Evolutionary conservation across 2,888 invertebrate species (phyloP), one percentile per base, ranked within the genome.

Genomic region (Patella depressa): DNA sequence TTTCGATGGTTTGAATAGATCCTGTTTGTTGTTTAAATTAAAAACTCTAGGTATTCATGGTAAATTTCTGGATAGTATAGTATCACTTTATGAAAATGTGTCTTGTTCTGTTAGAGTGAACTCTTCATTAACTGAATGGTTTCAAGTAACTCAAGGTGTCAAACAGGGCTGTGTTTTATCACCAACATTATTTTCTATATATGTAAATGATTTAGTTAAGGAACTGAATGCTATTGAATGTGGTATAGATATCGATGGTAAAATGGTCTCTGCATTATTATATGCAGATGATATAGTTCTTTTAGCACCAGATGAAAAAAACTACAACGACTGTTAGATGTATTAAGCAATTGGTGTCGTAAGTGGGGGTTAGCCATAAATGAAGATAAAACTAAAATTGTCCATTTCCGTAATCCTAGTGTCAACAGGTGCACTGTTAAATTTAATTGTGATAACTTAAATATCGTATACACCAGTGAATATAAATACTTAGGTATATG

Each of bases 161-260:
- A 79, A 75, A 70, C 79, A 79, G 70, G 76, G 79, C 2, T 75
- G 75, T 59, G 71, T 71, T 2, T 53, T 79, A 17, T 79, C 76
- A 53, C 79, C 79, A 12, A 76, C 76, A 19, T 57, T 79, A 59
- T 79, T 76, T 70, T 59, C 75, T 11, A 57, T 79, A n/a, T 79
- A 76, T 59, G 55, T 76, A 3, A 74, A 79, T 29, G 79, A 79
- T 73, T 57, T 79, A 15, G 76, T 73, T n/a, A 55, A 73, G 17
- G 79, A 79, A 24, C 73, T 79, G 15, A 65, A 65, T n/a, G 65
- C n/a, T 19, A 24, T 24, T n/a, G 24, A 65, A 9, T 65, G 65
- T 65, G n/a, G 65, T 19, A 65, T 65, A 19, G 19, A 65, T 65
- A 65, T 65, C 14, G 65, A 65, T 65, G 65, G 65, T 24, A 65